Evolutionary conservation across 2,888 invertebrate genomes (phyloP).

Genomic region (Campoplex nolae): DNA sequence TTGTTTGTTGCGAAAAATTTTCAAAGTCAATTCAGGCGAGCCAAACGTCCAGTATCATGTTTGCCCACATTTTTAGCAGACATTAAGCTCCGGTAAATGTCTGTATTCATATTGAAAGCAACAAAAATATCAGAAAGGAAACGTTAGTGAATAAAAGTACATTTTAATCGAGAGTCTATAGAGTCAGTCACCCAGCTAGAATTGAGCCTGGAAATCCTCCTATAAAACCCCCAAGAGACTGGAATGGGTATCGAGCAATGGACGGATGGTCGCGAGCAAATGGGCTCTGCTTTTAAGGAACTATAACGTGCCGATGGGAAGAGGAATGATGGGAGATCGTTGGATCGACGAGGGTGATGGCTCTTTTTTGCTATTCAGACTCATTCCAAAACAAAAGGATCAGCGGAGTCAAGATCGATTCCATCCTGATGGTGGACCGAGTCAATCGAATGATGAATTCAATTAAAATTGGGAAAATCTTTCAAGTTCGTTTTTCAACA

Average conservation of each 20-base stretch:
- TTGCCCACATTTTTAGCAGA: background rate
- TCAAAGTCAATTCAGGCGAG: background rate
- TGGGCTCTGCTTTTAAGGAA: conserved; percentile 78
- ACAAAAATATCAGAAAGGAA: background rate
- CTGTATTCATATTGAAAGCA: background rate
- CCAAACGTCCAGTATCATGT: background rate
- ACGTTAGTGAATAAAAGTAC: no score
- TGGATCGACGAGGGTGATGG: conserved; percentile 20
- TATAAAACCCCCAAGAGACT: background rate
- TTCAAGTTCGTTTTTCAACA: no score
- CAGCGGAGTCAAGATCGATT: background rate
- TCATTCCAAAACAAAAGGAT: background rate
- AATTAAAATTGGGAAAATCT: no score
- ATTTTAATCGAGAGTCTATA: background rate
- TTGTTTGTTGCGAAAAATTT: background rate
- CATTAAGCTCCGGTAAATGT: background rate
- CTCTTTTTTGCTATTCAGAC: background rate
- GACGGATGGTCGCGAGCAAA: conserved; percentile 56
- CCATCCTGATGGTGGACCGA: background rate
- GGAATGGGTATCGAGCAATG: conserved; percentile 67
- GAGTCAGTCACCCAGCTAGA: background rate
- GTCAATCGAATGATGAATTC: background rate
- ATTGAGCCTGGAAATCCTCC: background rate
- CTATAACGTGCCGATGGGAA: conserved; percentile 75
- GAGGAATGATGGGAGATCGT: conserved; percentile 61